Evolutionary conservation across 2,888 invertebrate genomes (phyloP).

Genomic region (Lutraria lutraria): DNA sequence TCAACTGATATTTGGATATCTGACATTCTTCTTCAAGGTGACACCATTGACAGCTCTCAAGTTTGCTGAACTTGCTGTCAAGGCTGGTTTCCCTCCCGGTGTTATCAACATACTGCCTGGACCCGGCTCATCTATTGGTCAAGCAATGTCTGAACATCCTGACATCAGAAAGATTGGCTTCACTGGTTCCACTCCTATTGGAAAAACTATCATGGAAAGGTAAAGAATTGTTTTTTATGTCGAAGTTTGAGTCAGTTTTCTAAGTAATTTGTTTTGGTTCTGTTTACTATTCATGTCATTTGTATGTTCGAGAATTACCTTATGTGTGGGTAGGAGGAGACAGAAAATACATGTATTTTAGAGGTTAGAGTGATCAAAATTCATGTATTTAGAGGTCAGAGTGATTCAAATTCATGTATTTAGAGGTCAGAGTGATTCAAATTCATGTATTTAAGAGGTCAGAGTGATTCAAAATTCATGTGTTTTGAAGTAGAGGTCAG

Average conservation of each 20-base stretch:
- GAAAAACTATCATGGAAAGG: conserved; percentile 95
- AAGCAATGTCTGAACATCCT: conserved; percentile 95
- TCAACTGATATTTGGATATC: neutral
- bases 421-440: too few relatives aligned
- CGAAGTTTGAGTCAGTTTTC: neutral
- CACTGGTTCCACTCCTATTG: conserved; percentile 97
- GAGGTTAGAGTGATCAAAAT: too few relatives aligned
- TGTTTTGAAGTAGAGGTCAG: too few relatives aligned
- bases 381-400: too few relatives aligned
- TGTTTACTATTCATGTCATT: too few relatives aligned
- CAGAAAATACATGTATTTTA: too few relatives aligned
- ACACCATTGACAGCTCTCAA: conserved; percentile 97
- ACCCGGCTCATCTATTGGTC: conserved; percentile 93
- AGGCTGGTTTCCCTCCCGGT: conserved; percentile 97
- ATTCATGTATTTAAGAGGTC: too few relatives aligned
- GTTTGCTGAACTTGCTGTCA: conserved; percentile 95
- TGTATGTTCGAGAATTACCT: too few relatives aligned
- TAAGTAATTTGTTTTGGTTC: too few relatives aligned
- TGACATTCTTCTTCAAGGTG: conserved; percentile 86
- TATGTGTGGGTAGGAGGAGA: too few relatives aligned
- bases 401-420: too few relatives aligned
- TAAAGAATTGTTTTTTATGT: conserved; percentile 59
- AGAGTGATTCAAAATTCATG: too few relatives aligned
- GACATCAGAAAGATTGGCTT: conserved; percentile 96
- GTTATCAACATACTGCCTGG: conserved; percentile 97